Percentiles rank a stretch among this genome's conserved stretches.
These are phyloP conservation scores for Campopleginae sp. DNA, from an alignment of 2,888 invertebrate genomes.

Conservation along the genomic window DNA sequence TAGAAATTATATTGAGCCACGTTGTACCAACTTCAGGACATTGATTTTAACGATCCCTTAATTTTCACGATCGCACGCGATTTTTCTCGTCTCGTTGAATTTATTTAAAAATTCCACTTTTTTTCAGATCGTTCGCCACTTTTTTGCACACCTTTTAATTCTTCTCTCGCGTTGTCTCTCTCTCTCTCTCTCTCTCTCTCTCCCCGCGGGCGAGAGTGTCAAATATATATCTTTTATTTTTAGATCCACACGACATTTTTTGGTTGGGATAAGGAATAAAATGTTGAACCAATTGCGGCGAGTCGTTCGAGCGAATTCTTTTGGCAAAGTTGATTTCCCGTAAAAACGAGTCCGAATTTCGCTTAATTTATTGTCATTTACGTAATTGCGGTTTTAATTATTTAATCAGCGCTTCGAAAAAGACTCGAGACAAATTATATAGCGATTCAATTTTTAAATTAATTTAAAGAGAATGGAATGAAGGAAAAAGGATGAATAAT, in stretches of 20 bases:
- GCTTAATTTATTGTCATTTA: not conserved
- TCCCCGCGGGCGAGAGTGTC: not conserved
- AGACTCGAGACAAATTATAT: not conserved
- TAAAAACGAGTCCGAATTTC: not conserved
- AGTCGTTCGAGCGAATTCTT: not conserved
- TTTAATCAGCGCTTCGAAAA: not conserved
- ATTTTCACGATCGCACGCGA: constrained; percentile 65
- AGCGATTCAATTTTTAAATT: not conserved
- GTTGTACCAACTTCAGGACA: constrained; percentile 48
- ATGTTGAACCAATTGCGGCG: constrained; percentile 44
- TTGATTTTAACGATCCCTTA: constrained; percentile 66
- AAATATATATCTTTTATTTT: constrained; percentile 48
- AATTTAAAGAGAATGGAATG: not conserved
- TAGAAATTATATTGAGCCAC: constrained; percentile 65
- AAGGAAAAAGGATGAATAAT: not conserved
- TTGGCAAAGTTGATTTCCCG: not conserved
- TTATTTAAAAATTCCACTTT: not conserved
- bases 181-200: not conserved
- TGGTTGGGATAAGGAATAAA: constrained; percentile 52
- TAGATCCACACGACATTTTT: constrained; percentile 23
- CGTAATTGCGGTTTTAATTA: not conserved
- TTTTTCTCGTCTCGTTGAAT: constrained; percentile 57
- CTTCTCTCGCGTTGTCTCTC: not conserved
- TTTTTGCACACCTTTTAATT: constrained; percentile 14
- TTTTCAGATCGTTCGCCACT: constrained; percentile 18